These are phyloP conservation scores for Argentina silus DNA, from an alignment of 2,797 vertebrate species.

Conservation along the genomic window DNA sequence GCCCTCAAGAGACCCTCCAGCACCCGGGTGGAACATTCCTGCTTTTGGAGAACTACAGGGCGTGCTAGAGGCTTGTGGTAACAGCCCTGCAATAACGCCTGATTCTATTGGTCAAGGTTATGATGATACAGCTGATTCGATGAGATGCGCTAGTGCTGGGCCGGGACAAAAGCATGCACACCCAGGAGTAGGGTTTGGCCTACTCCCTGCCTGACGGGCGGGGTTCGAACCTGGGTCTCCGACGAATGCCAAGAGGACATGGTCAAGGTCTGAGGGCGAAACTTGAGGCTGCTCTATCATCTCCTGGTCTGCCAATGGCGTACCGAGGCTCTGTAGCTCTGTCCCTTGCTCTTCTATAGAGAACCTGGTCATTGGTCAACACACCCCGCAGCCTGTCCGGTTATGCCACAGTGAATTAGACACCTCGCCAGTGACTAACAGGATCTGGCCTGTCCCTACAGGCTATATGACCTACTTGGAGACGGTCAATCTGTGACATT, in stretches of 20 bases:
- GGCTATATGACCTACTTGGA: conserved; percentile 57
- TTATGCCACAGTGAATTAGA: conserved; percentile 54
- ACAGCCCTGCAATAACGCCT: background rate
- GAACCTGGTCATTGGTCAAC: background rate
- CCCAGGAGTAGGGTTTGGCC: too few relatives aligned
- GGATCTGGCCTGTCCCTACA: conserved; percentile 29
- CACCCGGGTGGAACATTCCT: conserved; percentile 25
- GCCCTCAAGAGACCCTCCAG: conserved; percentile 47
- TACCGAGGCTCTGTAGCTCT: too few relatives aligned
- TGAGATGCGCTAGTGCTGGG: background rate
- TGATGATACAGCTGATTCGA: background rate
- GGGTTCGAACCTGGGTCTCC: too few relatives aligned
- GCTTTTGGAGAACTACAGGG: conserved; percentile 22
- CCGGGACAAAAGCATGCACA: background rate
- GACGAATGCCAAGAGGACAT: too few relatives aligned
- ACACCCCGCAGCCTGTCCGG: conserved; percentile 29
- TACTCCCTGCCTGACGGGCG: too few relatives aligned
- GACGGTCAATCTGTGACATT: conserved; percentile 5
- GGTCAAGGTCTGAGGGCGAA: too few relatives aligned
- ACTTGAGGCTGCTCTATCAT: too few relatives aligned
- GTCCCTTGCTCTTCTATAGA: too few relatives aligned
- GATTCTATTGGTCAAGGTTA: too few relatives aligned
- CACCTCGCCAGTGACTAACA: conserved; percentile 56
- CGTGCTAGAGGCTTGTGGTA: background rate
- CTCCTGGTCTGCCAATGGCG: too few relatives aligned